A percentile compares a stretch with the other conserved stretches of the same genome.
phyloP scores from a whole-genome alignment of 2,113 vertebrate species.

The Hemicordylus capensis region DNA sequence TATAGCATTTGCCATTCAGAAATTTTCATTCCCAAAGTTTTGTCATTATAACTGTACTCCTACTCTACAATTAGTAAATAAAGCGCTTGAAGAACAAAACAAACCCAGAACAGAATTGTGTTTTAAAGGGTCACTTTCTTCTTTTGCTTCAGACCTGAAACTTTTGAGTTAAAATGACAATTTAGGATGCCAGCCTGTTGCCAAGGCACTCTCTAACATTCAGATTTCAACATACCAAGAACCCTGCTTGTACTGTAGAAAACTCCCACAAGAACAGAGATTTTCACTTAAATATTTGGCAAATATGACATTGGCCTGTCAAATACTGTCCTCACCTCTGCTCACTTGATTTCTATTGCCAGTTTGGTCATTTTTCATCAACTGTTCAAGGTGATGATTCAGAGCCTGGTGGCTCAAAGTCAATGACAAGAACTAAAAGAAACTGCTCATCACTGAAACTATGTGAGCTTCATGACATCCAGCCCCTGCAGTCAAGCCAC shows the following conservation, averaged over 20 bases:
- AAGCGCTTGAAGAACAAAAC: no score
- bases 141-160: slow-evolving; percentile 44
- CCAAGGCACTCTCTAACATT: slow-evolving; percentile 35
- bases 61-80: slow-evolving; percentile 76
- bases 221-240: slow-evolving; percentile 24
- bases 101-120: slow-evolving; percentile 72
- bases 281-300: slow-evolving; percentile 7
- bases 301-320: slow-evolving; percentile 35
- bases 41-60: slow-evolving; percentile 70
- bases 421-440: slow-evolving; percentile 13
- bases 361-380: slow-evolving; percentile 2
- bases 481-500: slow-evolving; percentile 45
- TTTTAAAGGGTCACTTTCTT: neutral
- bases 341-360: slow-evolving; percentile 21
- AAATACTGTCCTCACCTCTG: slow-evolving; percentile 40
- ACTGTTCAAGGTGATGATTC: slow-evolving; percentile 21
- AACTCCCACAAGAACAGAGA: slow-evolving; percentile 37
- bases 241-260: slow-evolving; percentile 17
- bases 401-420: slow-evolving; percentile 54
- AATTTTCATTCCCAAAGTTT: slow-evolving; percentile 62
- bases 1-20: slow-evolving; percentile 5
- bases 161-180: slow-evolving; percentile 28
- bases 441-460: slow-evolving; percentile 15
- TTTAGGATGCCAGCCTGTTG: slow-evolving; percentile 56
- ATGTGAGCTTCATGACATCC: slow-evolving; percentile 28